Conservation (phyloP, 2,113 vertebrate species). For the Stomatorhinus ivindoensis region DNA sequence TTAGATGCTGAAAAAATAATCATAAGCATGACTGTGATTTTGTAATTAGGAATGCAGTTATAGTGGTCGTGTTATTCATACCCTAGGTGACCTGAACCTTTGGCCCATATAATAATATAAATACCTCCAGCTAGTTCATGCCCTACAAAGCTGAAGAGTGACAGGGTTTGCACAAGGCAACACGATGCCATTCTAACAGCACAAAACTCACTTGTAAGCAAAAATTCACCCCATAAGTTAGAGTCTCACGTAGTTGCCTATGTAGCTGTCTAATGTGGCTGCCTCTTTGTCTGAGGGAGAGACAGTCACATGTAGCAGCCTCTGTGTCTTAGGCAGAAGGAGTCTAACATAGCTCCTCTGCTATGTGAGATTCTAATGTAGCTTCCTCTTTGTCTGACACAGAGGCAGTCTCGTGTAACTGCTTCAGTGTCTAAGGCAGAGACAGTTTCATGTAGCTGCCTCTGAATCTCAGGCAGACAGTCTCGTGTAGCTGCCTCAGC, state of each 20-base stretch:
- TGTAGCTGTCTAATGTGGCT: too few relatives aligned
- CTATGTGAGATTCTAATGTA: too few relatives aligned
- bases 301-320: not conserved
- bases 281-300: not conserved
- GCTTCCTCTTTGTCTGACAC: too few relatives aligned
- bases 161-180: not conserved
- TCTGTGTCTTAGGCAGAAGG: not conserved
- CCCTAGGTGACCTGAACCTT: not conserved
- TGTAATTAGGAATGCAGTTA: not conserved
- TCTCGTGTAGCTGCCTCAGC: too few relatives aligned
- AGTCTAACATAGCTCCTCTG: too few relatives aligned
- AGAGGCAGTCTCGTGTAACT: too few relatives aligned
- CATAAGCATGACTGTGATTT: not conserved
- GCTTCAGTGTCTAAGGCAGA: not conserved
- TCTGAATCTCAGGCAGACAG: too few relatives aligned
- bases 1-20: not conserved
- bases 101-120: not conserved
- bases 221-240: not conserved
- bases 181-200: not conserved
- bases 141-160: not conserved
- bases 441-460: too few relatives aligned
- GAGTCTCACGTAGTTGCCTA: not conserved
- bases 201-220: too few relatives aligned
- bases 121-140: not conserved
- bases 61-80: not conserved